Conservation (phyloP, 2,888 invertebrate species). For the Drosophila hamatofila region DNA sequence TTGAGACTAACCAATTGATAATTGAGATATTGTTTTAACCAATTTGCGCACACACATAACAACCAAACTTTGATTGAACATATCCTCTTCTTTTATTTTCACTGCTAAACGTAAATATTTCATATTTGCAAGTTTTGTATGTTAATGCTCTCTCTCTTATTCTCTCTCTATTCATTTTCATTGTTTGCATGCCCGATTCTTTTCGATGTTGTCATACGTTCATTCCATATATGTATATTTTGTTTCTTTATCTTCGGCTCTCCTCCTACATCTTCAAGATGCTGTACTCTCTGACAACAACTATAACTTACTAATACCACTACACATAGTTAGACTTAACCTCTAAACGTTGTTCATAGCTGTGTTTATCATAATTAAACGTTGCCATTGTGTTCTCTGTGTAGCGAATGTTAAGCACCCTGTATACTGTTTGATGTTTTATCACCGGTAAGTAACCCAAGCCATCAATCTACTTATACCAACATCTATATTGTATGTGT, state of each 20-base stretch:
- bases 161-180: not conserved
- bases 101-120: slow-evolving; percentile 49
- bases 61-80: slow-evolving; percentile 37
- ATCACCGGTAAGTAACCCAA: slow-evolving; percentile 82
- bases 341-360: slow-evolving; percentile 74
- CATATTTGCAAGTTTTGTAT: slow-evolving; percentile 59
- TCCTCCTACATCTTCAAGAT: slow-evolving; percentile 24
- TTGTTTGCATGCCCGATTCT: slow-evolving; percentile 61
- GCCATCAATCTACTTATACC: slow-evolving; percentile 45
- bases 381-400: slow-evolving; percentile 84
- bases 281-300: slow-evolving; percentile 45
- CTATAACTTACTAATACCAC: slow-evolving; percentile 31
- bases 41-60: slow-evolving; percentile 43
- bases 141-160: slow-evolving; percentile 40
- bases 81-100: slow-evolving; percentile 35
- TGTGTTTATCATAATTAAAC: slow-evolving; percentile 80
- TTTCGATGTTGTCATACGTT: slow-evolving; percentile 56
- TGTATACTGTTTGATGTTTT: slow-evolving; percentile 84
- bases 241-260: slow-evolving; percentile 30
- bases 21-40: slow-evolving; percentile 54
- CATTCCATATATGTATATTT: slow-evolving; percentile 1
- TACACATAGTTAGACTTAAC: slow-evolving; percentile 49
- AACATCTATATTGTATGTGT: slow-evolving; percentile 34
- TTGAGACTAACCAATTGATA: slow-evolving; percentile 59
- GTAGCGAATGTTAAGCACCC: slow-evolving; percentile 84